Evolutionary conservation across 2,888 invertebrate species (phyloP), one percentile per base, ranked within the genome.

Genomic region (Acrocera orbiculus): DNA sequence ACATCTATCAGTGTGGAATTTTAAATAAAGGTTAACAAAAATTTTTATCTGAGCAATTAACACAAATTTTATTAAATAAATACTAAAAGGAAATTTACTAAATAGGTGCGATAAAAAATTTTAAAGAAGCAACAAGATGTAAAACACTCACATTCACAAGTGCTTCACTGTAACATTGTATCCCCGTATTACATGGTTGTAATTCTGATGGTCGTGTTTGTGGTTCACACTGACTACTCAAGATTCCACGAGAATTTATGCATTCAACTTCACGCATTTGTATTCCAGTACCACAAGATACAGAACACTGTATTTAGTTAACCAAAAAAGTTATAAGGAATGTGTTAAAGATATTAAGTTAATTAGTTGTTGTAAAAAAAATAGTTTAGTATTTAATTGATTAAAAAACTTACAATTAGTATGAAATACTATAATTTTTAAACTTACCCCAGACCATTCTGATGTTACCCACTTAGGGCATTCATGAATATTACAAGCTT

Each of bases 381-480:
- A 19, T n/a, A n/a, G n/a, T n/a, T n/a, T n/a, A n/a, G n/a, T n/a
- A n/a, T n/a, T n/a, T n/a, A n/a, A n/a, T n/a, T n/a, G n/a, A n/a
- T n/a, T n/a, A n/a, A n/a, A n/a, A n/a, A n/a, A n/a, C n/a, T n/a
- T n/a, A n/a, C n/a, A n/a, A n/a, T n/a, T n/a, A n/a, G n/a, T n/a
- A n/a, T n/a, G n/a, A n/a, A 19, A 19, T 19, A 19, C 8, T 19
- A 8, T 19, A 6, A 19, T 19, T 19, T 19, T 19, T 19, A 19
- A 26, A 71, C 82, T 77, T 66, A 92, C 92, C 65, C 80, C 76
- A 34, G 87, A 86, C 92, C 92, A 92, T 37, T 77, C 70, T 16
- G 81, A 77, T 27, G 79, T 72, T 42, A 79, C 69, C 93, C 93
- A 93, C 43, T 70, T 69, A 2, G 90, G 87, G 54, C 93, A 93